A percentile compares a stretch with the other conserved stretches of the same genome.
phyloP scores from a whole-genome alignment of 2,797 vertebrate species.

The Balearica regulorum region DNA sequence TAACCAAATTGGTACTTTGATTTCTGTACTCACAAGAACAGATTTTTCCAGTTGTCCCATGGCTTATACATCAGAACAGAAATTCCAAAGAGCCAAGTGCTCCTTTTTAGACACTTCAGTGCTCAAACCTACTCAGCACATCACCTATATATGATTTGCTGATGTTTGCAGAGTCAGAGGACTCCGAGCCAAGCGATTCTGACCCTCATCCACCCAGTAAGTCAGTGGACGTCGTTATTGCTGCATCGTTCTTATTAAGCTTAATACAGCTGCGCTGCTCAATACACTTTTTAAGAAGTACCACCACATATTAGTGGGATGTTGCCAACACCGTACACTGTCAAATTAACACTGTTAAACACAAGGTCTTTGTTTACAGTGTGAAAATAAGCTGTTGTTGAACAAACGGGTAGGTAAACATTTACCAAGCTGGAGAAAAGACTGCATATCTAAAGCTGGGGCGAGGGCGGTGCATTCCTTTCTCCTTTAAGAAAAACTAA shows the following conservation, averaged over 20 bases:
- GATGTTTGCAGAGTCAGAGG: not conserved
- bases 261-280: not conserved
- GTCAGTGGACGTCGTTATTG: not conserved
- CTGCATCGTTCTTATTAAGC: not conserved
- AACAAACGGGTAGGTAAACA: not conserved
- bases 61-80: not conserved
- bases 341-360: slow-evolving; percentile 2
- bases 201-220: not conserved
- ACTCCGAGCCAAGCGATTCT: not conserved
- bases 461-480: not conserved
- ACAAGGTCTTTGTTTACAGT: slow-evolving; percentile 9
- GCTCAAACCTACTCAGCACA: not conserved
- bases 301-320: not conserved
- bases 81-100: not conserved
- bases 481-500: not conserved
- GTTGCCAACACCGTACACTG: not conserved
- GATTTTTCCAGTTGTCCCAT: not conserved
- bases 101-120: not conserved
- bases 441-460: not conserved
- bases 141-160: not conserved
- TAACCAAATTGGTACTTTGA: not conserved
- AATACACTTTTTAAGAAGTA: not conserved
- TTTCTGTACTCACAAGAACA: not conserved
- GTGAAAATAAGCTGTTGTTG: not conserved
- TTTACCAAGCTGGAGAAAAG: not conserved